Evolutionary conservation across 2,888 invertebrate genomes (phyloP), one percentile per base, ranked within the genome.

Genomic region (Watsonalla cultraria): DNA sequence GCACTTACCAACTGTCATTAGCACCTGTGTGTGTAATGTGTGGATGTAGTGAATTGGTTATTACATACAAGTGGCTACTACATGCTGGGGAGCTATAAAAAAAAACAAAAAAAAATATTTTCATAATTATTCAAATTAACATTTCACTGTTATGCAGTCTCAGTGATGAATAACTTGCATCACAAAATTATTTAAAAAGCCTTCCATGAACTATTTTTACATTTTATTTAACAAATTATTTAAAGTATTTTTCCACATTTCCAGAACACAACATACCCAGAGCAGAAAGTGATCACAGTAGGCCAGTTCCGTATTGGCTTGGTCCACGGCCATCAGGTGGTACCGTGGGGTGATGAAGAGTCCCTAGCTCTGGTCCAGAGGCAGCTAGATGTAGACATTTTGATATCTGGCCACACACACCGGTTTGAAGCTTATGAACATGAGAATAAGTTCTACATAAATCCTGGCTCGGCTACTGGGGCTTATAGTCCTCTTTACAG

Each of bases 401-500:
- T 99, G 48, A 99, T 99, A 76, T 97, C 99, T 0, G 99, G 99
- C 0, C 99, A 99, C 81, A 99, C 99, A 0, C 99, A 99, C 85
- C 96, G 97, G 72, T 99, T 99, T 88, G 98, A 98, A 78, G 99
- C 99, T 0, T 98, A 98, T 69, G 99, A 99, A 80, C 97, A 98
- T 90, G 99, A 99, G 78, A 98, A 97, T 77, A 98, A 98, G 84
- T 99, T 99, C 88, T 99, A 98, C 83, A 98, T 99, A 53, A 99
- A 99, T 86, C 99, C 99, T 5, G 99, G 99, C 7, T 98, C 99
- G 5, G 99, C 99, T 2, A 99, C 99, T 34, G 99, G 99, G 9
- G 98, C 99, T 6, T 99, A 98, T 74, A 97, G 96, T 90, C 96
- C 98, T 37, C 84, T 98, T 60, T 97, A 97, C 76, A 95, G 95